Conservation (phyloP, 2,113 vertebrate genomes). For the Leiothrix lutea region DNA sequence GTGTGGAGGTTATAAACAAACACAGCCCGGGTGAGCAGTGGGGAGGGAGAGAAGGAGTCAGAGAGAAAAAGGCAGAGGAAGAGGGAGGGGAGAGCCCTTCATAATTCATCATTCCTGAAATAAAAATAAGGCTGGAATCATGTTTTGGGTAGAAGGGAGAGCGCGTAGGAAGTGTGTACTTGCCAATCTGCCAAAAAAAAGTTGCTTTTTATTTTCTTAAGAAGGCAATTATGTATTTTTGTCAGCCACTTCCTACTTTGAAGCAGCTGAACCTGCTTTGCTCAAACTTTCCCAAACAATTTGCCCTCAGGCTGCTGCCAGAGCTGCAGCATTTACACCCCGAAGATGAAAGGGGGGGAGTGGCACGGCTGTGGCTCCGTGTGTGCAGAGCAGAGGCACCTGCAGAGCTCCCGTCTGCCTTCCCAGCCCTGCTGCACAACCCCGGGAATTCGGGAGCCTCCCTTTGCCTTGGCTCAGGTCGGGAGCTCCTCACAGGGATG, state of each 20-base stretch:
- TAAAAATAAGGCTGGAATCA: slow-evolving; percentile 59
- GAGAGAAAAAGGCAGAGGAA: slow-evolving; percentile 37
- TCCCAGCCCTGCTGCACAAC: neutral
- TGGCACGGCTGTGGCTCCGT: neutral
- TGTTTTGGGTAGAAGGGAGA: slow-evolving; percentile 55
- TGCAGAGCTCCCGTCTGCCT: neutral
- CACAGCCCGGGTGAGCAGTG: neutral
- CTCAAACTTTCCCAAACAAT: slow-evolving; percentile 55
- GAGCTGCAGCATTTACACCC: slow-evolving; percentile 6
- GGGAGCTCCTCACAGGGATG: neutral
- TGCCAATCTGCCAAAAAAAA: slow-evolving; percentile 56
- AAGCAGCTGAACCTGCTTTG: slow-evolving; percentile 52
- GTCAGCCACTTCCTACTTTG: slow-evolving; percentile 54
- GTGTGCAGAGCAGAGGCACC: neutral
- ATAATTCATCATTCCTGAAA: slow-evolving; percentile 55
- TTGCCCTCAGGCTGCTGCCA: slow-evolving; percentile 54
- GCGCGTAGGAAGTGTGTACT: slow-evolving; percentile 56
- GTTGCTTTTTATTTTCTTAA: slow-evolving; percentile 62
- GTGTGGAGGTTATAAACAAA: slow-evolving; percentile 26
- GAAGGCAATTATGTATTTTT: slow-evolving; percentile 60
- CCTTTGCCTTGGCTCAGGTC: neutral
- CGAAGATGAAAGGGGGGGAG: slow-evolving; percentile 1
- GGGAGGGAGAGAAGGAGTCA: neutral
- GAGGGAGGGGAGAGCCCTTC: slow-evolving; percentile 34
- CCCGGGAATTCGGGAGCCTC: neutral